Conservation (phyloP, 2,797 vertebrate species). For the Crocidura indochinensis region DNA sequence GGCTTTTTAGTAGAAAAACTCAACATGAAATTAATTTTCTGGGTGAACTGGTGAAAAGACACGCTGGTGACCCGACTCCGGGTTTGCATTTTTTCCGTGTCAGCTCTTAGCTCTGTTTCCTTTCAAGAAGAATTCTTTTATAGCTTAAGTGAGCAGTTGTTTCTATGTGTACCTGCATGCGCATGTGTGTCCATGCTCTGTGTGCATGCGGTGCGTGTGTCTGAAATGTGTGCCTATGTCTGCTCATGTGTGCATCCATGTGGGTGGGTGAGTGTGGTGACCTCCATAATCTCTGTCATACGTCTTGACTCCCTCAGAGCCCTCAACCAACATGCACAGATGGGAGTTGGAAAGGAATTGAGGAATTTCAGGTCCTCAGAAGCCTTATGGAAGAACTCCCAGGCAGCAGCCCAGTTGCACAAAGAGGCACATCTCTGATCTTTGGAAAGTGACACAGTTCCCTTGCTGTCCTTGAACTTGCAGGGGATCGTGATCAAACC, state of each 20-base stretch:
- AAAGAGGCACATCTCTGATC: background rate
- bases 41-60: background rate
- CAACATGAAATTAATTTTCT: constrained; percentile 64
- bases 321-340: background rate
- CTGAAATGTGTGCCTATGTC: too few species aligned
- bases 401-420: background rate
- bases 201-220: too few species aligned
- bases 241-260: background rate
- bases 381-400: background rate
- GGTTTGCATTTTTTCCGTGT: constrained; percentile 4
- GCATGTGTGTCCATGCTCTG: too few species aligned
- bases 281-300: background rate
- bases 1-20: constrained; percentile 59
- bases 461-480: background rate
- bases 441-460: background rate
- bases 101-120: constrained; percentile 50
- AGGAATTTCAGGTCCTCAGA: background rate
- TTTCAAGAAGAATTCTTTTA: constrained; percentile 21
- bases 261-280: background rate
- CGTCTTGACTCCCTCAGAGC: background rate
- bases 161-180: too few species aligned
- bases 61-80: background rate
- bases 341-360: background rate
- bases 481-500: too few species aligned
- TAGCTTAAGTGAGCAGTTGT: background rate